phyloP scores from a whole-genome alignment of 2,113 vertebrate species.

The Ctenomys sociabilis region DNA sequence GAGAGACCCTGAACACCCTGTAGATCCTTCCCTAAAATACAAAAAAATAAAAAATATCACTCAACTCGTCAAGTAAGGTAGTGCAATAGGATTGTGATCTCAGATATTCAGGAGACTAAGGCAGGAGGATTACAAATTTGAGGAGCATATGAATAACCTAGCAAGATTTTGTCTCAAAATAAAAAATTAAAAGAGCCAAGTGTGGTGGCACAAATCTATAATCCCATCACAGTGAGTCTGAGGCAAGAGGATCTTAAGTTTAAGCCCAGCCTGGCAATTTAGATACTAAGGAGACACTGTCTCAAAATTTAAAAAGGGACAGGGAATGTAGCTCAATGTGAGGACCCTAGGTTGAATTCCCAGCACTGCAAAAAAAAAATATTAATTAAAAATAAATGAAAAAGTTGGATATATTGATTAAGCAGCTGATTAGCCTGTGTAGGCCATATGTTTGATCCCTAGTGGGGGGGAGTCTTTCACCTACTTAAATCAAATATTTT shows the following conservation, averaged over 20 bases:
- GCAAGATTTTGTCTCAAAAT: not conserved
- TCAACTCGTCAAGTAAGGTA: not conserved
- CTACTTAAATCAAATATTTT: conserved; percentile 45
- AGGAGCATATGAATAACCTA: not conserved
- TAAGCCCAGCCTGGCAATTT: not conserved
- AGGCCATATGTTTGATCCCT: not conserved
- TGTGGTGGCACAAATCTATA: not conserved
- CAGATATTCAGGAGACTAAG: not conserved
- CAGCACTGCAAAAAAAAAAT: not conserved
- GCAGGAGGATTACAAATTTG: not conserved
- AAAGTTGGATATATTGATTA: not conserved
- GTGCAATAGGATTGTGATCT: not conserved
- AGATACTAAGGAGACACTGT: not conserved
- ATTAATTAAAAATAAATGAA: not conserved
- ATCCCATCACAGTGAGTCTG: not conserved
- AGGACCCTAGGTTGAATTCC: not conserved
- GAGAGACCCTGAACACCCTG: no score
- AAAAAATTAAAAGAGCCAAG: not conserved
- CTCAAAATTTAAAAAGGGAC: not conserved
- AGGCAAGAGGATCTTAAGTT: not conserved
- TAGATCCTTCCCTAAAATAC: no score
- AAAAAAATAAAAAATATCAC: not conserved
- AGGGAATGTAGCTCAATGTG: not conserved
- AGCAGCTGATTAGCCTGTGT: not conserved
- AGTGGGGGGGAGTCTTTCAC: not conserved